Base-by-base conservation (phyloP, 2,888 invertebrate genomes). In the Monoplex corrugatus region DNA sequence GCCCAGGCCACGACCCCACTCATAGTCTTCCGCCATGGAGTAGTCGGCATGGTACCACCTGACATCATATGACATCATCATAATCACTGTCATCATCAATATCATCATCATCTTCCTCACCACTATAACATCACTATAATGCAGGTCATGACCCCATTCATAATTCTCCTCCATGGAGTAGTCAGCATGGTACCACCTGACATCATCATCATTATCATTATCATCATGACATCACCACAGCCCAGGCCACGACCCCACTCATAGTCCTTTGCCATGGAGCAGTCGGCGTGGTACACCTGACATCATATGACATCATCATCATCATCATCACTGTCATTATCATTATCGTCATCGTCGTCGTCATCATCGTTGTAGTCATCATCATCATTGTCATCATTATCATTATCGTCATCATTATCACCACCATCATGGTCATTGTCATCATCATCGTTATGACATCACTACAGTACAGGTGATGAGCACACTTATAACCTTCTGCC, bases 201-300 rank as follows among this genome's bases (percentile, higher is more conserved):
- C 92, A 80, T 23, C 40, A 78, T 23, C 23, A 10, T 72, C 3
- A 32, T 68, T 68, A 28, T 57, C 28, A 10, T 57, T 50, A 16
- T 50, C 28, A 28, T 57, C 57, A 57, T 98, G 0, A 98, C 98
- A 96, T 99, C 99, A 94, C 97, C 97, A 96, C 99, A 99, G 82
- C 99, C 99, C 19, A 99, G 97, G 28, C 97, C 97, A 91, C 97
- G 97, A 0, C 99, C 99, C 99, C 99, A 99, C 90, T 97, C 97
- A 87, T 99, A 97, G 0, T 98, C 97, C 90, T 98, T 97, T 0
- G 96, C 96, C 97, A 98, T 98, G 0, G 97, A 97, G 95, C 99
- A 99, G 96, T 99, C 98, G 0, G 98, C 98, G 28, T 97, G 97
- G 96, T 99, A 99, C 96, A 96, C 1, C 96, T 96, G 92, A 19